Evolutionary conservation across 1,140 invertebrate species (phyloP).

Genomic region (Zaprionus taronus): DNA sequence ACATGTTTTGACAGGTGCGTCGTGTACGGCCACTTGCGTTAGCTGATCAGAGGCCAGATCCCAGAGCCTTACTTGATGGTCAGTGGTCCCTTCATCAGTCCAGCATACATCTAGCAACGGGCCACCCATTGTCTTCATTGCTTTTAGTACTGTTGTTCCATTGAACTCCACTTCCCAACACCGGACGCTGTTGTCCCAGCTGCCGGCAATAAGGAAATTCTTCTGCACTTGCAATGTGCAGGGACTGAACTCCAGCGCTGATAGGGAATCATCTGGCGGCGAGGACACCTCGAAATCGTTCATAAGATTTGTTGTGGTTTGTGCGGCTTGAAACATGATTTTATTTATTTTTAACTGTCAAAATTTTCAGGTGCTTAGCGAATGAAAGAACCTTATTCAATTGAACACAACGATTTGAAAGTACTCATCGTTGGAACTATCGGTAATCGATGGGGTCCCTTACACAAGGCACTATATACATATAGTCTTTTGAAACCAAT

Average conservation of each 20-base stretch:
- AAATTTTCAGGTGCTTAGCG: background rate
- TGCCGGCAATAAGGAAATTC: slow-evolving; percentile 97
- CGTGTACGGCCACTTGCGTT: slow-evolving; percentile 97
- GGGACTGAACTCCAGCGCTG: slow-evolving; percentile 97
- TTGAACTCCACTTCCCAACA: slow-evolving; percentile 98
- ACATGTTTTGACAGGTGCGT: slow-evolving; percentile 97
- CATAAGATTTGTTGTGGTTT: slow-evolving; percentile 90
- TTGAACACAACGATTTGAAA: too few relatives aligned
- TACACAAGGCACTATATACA: too few relatives aligned
- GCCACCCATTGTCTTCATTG: slow-evolving; percentile 97
- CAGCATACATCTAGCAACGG: slow-evolving; percentile 98
- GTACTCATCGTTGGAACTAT: too few relatives aligned
- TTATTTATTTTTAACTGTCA: background rate
- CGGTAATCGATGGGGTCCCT: too few relatives aligned
- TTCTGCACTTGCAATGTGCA: slow-evolving; percentile 90
- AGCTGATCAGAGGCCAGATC: slow-evolving; percentile 97
- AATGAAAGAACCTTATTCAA: background rate
- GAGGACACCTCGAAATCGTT: slow-evolving; percentile 97
- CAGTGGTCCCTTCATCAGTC: slow-evolving; percentile 97
- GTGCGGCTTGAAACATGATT: slow-evolving; percentile 65
- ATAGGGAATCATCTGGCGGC: slow-evolving; percentile 98
- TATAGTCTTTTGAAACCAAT: too few relatives aligned
- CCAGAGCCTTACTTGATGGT: slow-evolving; percentile 99
- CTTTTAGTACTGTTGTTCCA: slow-evolving; percentile 97
- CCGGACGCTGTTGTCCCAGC: slow-evolving; percentile 98